Percentiles rank a stretch among this genome's conserved stretches.
Conservation (phyloP, 2,888 invertebrate genomes). For the Ectemnius continuus region DNA sequence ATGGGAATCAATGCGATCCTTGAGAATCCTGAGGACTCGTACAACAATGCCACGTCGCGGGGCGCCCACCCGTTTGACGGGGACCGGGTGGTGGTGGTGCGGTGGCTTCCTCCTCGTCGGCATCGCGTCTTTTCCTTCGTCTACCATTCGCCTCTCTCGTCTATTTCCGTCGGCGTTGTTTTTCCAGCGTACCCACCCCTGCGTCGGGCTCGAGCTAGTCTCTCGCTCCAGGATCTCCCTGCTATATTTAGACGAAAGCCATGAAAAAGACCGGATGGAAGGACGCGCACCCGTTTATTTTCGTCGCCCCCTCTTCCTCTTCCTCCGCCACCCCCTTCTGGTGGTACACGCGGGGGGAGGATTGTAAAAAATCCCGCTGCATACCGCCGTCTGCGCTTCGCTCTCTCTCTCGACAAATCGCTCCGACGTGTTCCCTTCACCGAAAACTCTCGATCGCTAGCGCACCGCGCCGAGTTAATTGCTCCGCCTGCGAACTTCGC, state of each 20-base stretch:
- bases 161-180: slow-evolving; percentile 58
- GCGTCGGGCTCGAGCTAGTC: slow-evolving; percentile 30
- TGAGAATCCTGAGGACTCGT: slow-evolving; percentile 27
- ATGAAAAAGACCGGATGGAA: slow-evolving; percentile 56
- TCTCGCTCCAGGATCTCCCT: slow-evolving; percentile 14
- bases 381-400: neutral
- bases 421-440: too few species aligned
- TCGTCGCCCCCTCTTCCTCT: slow-evolving; percentile 17
- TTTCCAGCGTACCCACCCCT: slow-evolving; percentile 53
- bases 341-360: slow-evolving; percentile 32
- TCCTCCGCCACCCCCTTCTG: too few species aligned
- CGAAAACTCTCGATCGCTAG: too few species aligned
- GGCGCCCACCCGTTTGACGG: slow-evolving; percentile 25
- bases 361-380: slow-evolving; percentile 11
- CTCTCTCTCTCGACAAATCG: neutral
- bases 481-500: too few species aligned
- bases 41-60: neutral
- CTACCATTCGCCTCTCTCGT: slow-evolving; percentile 12
- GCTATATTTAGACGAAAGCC: slow-evolving; percentile 54
- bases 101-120: neutral
- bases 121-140: neutral
- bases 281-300: slow-evolving; percentile 52
- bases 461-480: too few species aligned
- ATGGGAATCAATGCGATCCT: slow-evolving; percentile 28
- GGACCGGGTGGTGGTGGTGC: neutral